A percentile compares a stretch with the other conserved stretches of the same genome.
Conservation (phyloP, 2,888 invertebrate species). For the Thecophora atra region DNA sequence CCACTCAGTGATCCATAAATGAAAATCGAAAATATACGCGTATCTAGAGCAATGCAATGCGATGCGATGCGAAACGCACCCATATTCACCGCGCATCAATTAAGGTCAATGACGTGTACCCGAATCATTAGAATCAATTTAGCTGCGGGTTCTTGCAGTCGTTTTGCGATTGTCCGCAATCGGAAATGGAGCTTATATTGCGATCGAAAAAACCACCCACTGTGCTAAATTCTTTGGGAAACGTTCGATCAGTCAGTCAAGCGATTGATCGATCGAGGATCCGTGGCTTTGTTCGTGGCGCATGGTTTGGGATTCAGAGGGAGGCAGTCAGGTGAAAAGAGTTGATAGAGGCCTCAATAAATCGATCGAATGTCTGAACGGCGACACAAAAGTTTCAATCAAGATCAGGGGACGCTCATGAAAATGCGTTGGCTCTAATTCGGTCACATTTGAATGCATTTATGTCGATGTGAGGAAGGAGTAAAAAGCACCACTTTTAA, state of each 20-base stretch:
- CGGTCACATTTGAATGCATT: slow-evolving; percentile 22
- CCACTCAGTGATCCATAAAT: slow-evolving; percentile 7
- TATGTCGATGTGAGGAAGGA: too few relatives aligned
- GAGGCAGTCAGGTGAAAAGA: slow-evolving; percentile 26
- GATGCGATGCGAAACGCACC: slow-evolving; percentile 5
- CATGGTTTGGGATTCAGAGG: background rate
- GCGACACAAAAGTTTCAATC: background rate
- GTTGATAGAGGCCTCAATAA: slow-evolving; percentile 16
- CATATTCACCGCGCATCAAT: slow-evolving; percentile 7
- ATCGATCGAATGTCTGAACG: background rate
- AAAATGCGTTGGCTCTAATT: slow-evolving; percentile 12
- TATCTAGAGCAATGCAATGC: slow-evolving; percentile 1
- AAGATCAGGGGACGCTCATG: slow-evolving; percentile 4
- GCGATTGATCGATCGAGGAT: background rate
- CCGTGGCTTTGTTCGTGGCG: background rate
- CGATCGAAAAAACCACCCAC: slow-evolving; percentile 20
- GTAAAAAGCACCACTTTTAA: background rate
- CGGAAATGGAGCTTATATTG: slow-evolving; percentile 45
- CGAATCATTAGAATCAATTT: slow-evolving; percentile 10
- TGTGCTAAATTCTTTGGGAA: slow-evolving; percentile 8
- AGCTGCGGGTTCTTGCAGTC: background rate
- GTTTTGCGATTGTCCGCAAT: slow-evolving; percentile 52
- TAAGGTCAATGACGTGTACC: slow-evolving; percentile 40
- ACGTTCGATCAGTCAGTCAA: background rate
- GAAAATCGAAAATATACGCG: background rate